phyloP scores from a whole-genome alignment of 1,140 invertebrate species.

The Danaus melanippus region DNA sequence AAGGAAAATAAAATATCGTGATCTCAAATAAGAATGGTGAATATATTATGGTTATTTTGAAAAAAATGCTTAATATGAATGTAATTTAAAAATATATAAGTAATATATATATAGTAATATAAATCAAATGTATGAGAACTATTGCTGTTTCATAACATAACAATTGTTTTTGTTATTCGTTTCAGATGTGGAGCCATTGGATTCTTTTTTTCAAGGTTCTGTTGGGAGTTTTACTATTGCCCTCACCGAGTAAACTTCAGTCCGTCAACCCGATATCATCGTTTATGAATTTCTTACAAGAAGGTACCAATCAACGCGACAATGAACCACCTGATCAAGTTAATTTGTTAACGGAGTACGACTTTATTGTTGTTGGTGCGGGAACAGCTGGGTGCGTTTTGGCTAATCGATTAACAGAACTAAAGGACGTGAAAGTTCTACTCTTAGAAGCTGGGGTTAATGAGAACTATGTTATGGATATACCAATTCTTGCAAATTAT shows the following conservation, averaged over 20 bases:
- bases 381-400: constrained; percentile 75
- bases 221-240: too few species aligned
- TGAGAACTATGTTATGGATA: constrained; percentile 79
- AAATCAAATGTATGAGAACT: too few species aligned
- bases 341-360: constrained; percentile 53
- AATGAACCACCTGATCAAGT: constrained; percentile 51
- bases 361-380: constrained; percentile 64
- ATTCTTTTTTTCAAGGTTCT: too few species aligned
- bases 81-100: too few species aligned
- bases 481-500: constrained; percentile 77
- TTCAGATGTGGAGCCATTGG: constrained; percentile 40
- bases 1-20: too few species aligned
- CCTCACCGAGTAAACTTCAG: constrained; percentile 15
- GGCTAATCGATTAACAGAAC: constrained; percentile 77
- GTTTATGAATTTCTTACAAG: constrained; percentile 49
- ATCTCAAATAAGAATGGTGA: too few species aligned
- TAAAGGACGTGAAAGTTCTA: constrained; percentile 76
- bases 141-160: too few species aligned
- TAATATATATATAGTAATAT: too few species aligned
- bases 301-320: constrained; percentile 49
- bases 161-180: background rate
- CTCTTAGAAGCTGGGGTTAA: constrained; percentile 78
- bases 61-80: too few species aligned
- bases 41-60: too few species aligned
- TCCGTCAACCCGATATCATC: constrained; percentile 40